These are phyloP conservation scores for Brachypteracias leptosomus DNA, from an alignment of 2,113 vertebrate genomes.

Conservation along the genomic window DNA sequence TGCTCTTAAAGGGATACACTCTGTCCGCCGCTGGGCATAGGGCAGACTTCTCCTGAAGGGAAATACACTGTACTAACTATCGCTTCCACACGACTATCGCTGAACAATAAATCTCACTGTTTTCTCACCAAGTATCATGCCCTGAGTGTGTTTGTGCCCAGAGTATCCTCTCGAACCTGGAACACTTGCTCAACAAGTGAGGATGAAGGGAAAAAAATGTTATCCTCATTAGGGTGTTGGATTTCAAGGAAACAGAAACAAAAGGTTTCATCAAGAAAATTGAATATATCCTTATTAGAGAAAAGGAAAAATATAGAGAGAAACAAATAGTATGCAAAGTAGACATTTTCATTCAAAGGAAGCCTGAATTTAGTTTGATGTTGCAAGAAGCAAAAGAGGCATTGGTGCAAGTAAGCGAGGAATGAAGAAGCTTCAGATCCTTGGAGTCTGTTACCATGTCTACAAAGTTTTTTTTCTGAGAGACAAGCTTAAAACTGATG, in stretches of 20 bases:
- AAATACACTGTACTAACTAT: no score
- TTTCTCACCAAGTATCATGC: no score
- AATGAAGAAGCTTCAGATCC: neutral
- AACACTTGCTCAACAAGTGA: no score
- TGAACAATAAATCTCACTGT: no score
- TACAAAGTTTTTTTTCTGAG: neutral
- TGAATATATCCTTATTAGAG: neutral
- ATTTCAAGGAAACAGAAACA: neutral
- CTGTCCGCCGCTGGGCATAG: no score
- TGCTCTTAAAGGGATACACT: no score
- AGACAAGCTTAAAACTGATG: neutral
- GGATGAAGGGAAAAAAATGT: neutral
- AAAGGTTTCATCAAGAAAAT: neutral
- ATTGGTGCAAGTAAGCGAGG: neutral
- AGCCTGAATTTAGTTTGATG: neutral
- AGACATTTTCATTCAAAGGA: neutral
- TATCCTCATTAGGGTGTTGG: slow-evolving; percentile 32
- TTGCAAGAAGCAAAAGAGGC: neutral
- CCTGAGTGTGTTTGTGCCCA: no score
- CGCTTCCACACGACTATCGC: no score
- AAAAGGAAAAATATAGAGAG: neutral
- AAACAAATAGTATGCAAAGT: neutral
- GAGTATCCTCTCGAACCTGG: no score
- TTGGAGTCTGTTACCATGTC: neutral
- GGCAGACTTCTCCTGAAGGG: no score